Base-by-base conservation (phyloP, 1,140 invertebrate species). In the Maniola jurtina region DNA sequence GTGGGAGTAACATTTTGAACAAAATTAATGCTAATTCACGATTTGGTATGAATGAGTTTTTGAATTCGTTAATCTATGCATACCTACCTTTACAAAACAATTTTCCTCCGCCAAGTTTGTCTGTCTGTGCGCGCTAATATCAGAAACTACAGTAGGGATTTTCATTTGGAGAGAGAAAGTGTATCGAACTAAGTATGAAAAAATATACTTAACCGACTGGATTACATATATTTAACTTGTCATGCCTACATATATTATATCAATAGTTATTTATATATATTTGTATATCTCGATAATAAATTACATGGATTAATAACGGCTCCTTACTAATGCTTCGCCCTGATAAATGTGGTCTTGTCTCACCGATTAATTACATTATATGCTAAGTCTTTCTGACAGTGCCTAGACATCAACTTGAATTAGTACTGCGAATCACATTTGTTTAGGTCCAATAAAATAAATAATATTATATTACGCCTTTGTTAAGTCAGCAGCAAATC, bases 21-120 rank as follows among this genome's bases (percentile, higher is more conserved):
- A 48, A 52, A 52, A 40, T 52, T 34, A 61, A 61, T 50, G 34
- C 9, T 14, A 61, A 61, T 52, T 52, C 34, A 38, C 14, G 11
- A 25, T 38, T 52, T 38, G 6, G 25, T 14, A 52, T 52, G 8
- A 33, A 33, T 52, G 10, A 52, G 14, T 16, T 16, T 9, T 52
- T 13, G 9, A 55, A 55, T 35, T 34, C 25, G 33, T 0, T 55
- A 45, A 45, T 45, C 42, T 45, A 52, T 25, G 48, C 25, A 16
- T 52, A 52, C n/a, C n/a, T 25, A 25, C 25, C 25, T 25, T 25
- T 25, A 25, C n/a, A n/a, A n/a, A n/a, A n/a, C n/a, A n/a, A n/a
- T n/a, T n/a, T n/a, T n/a, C n/a, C n/a, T n/a, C n/a, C n/a, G n/a
- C n/a, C n/a, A n/a, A n/a, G n/a, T n/a, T n/a, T n/a, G n/a, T n/a